Percentiles rank a stretch among this genome's conserved stretches.
These are phyloP conservation scores for Champsocephalus esox DNA, from an alignment of 2,797 vertebrate species.

Conservation along the genomic window DNA sequence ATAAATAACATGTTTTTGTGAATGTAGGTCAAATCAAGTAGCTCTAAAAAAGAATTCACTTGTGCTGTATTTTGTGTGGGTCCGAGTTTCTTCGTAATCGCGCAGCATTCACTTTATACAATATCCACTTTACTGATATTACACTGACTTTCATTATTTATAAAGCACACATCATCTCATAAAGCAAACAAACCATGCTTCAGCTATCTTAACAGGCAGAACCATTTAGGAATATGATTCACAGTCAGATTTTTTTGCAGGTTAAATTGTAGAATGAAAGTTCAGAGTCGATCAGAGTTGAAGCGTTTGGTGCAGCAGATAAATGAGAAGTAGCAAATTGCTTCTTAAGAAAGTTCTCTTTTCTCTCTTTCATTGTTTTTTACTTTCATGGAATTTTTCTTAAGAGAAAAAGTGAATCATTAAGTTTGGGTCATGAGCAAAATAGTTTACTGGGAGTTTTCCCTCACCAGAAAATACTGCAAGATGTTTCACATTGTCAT, in stretches of 20 bases:
- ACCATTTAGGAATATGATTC: constrained; percentile 32
- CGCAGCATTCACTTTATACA: constrained; percentile 38
- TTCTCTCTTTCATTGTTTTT: constrained; percentile 60
- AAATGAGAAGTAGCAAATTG: constrained; percentile 50
- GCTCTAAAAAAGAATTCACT: background rate
- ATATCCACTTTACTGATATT: constrained; percentile 48
- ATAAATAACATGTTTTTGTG: constrained; percentile 3
- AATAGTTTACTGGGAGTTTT: constrained; percentile 76
- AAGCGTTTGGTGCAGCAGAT: constrained; percentile 45
- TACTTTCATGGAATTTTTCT: constrained; percentile 61
- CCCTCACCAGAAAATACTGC: constrained; percentile 80
- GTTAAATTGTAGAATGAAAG: constrained; percentile 37
- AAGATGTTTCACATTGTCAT: constrained; percentile 83
- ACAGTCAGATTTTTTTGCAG: constrained; percentile 13
- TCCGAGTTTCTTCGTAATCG: background rate
- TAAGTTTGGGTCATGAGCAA: constrained; percentile 47
- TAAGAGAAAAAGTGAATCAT: constrained; percentile 41
- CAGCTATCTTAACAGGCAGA: constrained; percentile 23
- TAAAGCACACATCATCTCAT: constrained; percentile 28
- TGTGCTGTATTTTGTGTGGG: background rate
- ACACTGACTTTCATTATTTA: constrained; percentile 30
- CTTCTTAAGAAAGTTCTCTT: constrained; percentile 12
- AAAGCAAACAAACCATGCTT: constrained; percentile 52
- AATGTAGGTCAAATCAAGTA: constrained; percentile 6
- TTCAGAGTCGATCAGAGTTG: constrained; percentile 48